Percentiles rank a stretch among this genome's conserved stretches.
Evolutionary conservation across 2,113 vertebrate genomes (phyloP).

Genomic region (Myanophis thanlyinensis): DNA sequence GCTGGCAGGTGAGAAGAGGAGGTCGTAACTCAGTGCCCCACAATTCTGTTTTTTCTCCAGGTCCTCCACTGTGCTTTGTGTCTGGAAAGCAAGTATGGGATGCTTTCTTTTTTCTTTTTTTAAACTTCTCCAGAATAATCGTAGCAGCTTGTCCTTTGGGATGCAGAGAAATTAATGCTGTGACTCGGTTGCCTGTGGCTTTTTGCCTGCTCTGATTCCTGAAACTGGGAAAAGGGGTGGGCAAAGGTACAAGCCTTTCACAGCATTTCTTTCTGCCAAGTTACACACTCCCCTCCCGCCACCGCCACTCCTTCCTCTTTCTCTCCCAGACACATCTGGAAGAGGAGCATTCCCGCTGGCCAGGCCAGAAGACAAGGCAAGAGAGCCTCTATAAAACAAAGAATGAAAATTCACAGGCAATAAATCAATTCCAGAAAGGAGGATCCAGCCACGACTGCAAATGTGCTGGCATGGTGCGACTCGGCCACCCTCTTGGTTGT

Average conservation of each 20-base stretch:
- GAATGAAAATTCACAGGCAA: not conserved
- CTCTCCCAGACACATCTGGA: not conserved
- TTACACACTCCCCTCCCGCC: too few species aligned
- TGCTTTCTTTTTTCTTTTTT: too few species aligned
- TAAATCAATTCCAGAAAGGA: not conserved
- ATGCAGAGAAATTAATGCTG: not conserved
- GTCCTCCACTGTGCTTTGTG: not conserved
- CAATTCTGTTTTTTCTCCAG: not conserved
- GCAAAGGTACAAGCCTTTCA: not conserved
- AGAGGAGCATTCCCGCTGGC: not conserved
- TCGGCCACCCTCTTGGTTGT: not conserved
- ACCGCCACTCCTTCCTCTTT: not conserved
- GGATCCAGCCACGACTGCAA: not conserved
- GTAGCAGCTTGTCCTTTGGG: not conserved
- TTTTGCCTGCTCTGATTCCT: not conserved
- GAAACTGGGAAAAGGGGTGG: too few species aligned
- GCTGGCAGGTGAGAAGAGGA: not conserved
- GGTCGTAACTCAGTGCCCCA: fast-evolving
- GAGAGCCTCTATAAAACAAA: not conserved
- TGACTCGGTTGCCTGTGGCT: not conserved
- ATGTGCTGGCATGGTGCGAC: not conserved
- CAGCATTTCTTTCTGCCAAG: slow-evolving; percentile 17
- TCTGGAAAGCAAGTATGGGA: not conserved
- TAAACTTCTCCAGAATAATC: not conserved
- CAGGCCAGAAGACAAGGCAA: not conserved